phyloP scores from a whole-genome alignment of 37 sponge, comb jelly and placozoan species.

The Aplysina aerophoba region DNA sequence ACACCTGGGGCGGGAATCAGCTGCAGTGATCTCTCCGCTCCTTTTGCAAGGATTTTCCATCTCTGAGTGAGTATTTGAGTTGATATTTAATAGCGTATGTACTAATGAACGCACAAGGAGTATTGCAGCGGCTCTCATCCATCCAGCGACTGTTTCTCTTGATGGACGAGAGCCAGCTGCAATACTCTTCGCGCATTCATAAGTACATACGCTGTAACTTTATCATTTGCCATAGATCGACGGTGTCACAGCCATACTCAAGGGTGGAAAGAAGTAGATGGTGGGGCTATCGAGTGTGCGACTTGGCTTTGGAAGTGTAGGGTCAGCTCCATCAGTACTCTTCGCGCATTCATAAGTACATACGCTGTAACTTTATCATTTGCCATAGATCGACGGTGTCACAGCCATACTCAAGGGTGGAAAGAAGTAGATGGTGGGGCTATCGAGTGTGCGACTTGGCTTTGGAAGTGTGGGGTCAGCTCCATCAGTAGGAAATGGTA shows the following conservation, averaged over 20 bases:
- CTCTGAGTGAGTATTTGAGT: background rate
- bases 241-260: background rate
- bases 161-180: no score
- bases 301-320: no score
- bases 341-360: background rate
- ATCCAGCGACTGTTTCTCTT: no score
- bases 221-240: background rate
- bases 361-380: background rate
- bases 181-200: background rate
- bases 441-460: background rate
- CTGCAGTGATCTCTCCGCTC: background rate
- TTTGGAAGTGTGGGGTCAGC: background rate
- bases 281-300: constrained; percentile 6
- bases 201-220: background rate
- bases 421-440: constrained; percentile 8
- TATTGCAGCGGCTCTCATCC: no score
- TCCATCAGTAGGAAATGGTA: background rate
- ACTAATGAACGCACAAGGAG: no score
- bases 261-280: background rate
- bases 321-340: background rate
- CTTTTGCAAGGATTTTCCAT: background rate
- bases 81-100: background rate
- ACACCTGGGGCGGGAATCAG: background rate
- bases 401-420: background rate
- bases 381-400: background rate